Conservation (phyloP, 2,888 invertebrate species). For the Caenorhabditis japonica region DNA sequence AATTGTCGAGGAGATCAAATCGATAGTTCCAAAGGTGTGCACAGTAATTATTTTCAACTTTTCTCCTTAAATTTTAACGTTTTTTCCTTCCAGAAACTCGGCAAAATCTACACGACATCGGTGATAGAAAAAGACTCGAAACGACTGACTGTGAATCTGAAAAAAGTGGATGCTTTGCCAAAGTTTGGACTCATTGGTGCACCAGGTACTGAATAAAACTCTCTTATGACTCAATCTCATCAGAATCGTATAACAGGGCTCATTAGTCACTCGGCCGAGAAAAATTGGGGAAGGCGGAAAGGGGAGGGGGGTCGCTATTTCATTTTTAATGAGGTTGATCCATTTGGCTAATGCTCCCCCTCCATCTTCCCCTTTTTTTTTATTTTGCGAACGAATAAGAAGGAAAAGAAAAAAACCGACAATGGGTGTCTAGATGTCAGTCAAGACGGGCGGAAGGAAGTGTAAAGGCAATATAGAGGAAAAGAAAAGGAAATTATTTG, state of each 20-base stretch:
- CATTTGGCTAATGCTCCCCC: slow-evolving; percentile 9
- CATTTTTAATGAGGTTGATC: slow-evolving; percentile 35
- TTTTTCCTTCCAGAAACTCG: slow-evolving; percentile 77
- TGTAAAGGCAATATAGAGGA: slow-evolving; percentile 33
- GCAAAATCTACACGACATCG: slow-evolving; percentile 78
- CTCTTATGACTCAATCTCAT: no score
- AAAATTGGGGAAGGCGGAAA: no score
- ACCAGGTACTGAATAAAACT: slow-evolving; percentile 78
- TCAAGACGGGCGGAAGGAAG: slow-evolving; percentile 11
- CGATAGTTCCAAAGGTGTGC: slow-evolving; percentile 71
- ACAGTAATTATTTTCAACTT: no score
- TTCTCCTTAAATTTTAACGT: background rate
- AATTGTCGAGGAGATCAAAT: slow-evolving; percentile 78
- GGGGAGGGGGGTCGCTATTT: slow-evolving; percentile 3
- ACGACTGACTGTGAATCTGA: slow-evolving; percentile 77
- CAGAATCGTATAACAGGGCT: slow-evolving; percentile 24
- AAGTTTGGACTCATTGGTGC: slow-evolving; percentile 78
- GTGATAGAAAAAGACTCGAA: slow-evolving; percentile 78
- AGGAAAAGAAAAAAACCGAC: no score
- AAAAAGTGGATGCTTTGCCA: slow-evolving; percentile 78
- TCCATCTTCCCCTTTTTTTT: slow-evolving; percentile 1
- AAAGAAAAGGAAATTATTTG: background rate
- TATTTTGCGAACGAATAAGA: no score
- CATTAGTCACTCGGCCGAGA: slow-evolving; percentile 11
- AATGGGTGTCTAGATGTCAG: background rate